phyloP scores from a whole-genome alignment of 2,797 vertebrate species.

The Tokudaia tokunoshimensis region DNA sequence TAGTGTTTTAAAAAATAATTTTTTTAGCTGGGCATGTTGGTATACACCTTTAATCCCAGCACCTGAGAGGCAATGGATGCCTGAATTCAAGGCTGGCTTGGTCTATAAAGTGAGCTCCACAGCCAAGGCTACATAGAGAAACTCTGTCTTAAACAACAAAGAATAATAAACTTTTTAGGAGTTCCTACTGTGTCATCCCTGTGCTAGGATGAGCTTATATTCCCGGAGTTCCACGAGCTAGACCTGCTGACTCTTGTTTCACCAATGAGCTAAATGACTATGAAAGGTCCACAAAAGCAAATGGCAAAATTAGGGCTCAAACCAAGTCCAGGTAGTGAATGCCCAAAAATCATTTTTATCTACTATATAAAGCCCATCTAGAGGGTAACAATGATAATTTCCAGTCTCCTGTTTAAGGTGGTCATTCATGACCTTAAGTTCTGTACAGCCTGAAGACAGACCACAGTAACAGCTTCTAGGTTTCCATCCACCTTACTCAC shows the following conservation, averaged over 20 bases:
- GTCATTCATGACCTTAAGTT: background rate
- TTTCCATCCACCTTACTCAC: background rate
- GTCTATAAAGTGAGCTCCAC: background rate
- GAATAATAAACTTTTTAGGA: background rate
- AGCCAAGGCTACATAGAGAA: background rate
- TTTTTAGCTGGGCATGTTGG: background rate
- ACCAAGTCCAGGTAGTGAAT: background rate
- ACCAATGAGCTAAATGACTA: background rate
- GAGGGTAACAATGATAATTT: background rate
- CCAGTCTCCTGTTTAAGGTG: background rate
- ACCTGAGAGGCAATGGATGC: background rate
- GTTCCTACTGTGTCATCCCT: background rate
- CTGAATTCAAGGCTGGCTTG: background rate
- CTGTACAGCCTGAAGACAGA: background rate
- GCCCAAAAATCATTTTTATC: background rate
- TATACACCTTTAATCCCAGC: background rate
- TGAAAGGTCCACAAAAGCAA: background rate
- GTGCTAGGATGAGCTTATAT: background rate
- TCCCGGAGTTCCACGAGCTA: background rate
- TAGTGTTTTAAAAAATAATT: background rate
- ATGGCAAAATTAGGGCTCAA: slow-evolving; percentile 2
- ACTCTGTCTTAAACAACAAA: background rate
- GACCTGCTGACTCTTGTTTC: background rate
- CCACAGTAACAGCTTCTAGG: background rate
- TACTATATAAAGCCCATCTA: background rate